Conservation (phyloP, 2,888 invertebrate genomes). For the Germaria angustata region DNA sequence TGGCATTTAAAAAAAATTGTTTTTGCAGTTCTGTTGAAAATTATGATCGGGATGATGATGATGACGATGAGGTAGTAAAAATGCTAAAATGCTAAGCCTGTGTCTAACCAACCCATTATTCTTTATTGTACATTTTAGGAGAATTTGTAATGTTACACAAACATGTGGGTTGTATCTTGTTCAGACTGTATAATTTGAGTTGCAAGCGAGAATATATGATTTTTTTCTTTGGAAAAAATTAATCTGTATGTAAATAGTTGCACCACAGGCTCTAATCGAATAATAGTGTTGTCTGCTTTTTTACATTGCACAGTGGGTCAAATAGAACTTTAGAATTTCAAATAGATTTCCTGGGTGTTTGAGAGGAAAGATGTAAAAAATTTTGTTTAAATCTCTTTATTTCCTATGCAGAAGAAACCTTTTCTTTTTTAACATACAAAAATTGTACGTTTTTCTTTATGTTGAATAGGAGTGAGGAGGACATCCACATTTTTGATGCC, state of each 20-base stretch:
- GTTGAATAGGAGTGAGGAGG: too few species aligned
- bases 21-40: conserved; percentile 20
- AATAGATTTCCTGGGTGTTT: too few species aligned
- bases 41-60: conserved; percentile 7
- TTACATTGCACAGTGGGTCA: background rate
- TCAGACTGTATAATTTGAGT: conserved; percentile 24
- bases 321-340: too few species aligned
- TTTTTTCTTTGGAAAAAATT: background rate
- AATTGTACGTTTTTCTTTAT: too few species aligned
- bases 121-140: conserved; percentile 36
- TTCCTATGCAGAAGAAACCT: too few species aligned
- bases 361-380: too few species aligned
- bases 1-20: conserved; percentile 6
- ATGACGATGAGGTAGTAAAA: conserved; percentile 17
- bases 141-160: conserved; percentile 49
- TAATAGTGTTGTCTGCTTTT: background rate
- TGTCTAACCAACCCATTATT: conserved; percentile 56
- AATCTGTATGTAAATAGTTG: conserved; percentile 15
- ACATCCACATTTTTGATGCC: too few species aligned
- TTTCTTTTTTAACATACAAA: too few species aligned
- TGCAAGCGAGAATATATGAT: background rate
- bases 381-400: too few species aligned
- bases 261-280: background rate
- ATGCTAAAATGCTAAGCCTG: conserved; percentile 20
- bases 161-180: conserved; percentile 63